Conservation (phyloP, 1,140 invertebrate species). For the Lerema accius region DNA sequence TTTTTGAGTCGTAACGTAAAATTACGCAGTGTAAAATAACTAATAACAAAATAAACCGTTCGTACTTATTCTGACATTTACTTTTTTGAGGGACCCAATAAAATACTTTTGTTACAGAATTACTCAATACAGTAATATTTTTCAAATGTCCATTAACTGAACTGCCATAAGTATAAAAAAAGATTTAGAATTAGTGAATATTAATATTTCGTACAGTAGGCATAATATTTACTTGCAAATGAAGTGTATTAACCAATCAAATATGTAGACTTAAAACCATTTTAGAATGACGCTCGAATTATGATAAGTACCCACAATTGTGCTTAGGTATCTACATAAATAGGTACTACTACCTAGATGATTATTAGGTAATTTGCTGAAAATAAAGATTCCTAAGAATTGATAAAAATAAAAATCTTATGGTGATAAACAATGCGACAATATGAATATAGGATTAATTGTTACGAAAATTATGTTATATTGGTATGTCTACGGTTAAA, state of each 20-base stretch:
- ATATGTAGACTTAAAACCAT: background rate
- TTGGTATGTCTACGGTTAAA: slow-evolving; percentile 18
- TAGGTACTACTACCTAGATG: background rate
- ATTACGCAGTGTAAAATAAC: too few species aligned
- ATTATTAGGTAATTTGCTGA: slow-evolving; percentile 23
- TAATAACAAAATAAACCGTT: too few species aligned
- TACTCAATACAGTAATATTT: background rate
- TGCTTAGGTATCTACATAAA: slow-evolving; percentile 1
- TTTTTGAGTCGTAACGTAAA: background rate
- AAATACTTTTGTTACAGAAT: background rate
- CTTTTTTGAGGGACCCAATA: background rate
- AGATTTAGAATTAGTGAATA: slow-evolving; percentile 6
- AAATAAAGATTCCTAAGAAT: slow-evolving; percentile 38
- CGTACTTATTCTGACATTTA: background rate
- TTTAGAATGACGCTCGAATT: background rate
- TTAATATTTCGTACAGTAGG: slow-evolving; percentile 3
- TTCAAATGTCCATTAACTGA: slow-evolving; percentile 7
- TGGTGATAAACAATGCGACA: slow-evolving; percentile 74
- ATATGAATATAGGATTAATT: slow-evolving; percentile 73
- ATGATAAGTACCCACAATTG: background rate
- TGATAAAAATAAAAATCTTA: slow-evolving; percentile 43
- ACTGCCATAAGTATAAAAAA: slow-evolving; percentile 16
- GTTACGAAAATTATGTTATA: slow-evolving; percentile 40
- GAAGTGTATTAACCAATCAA: background rate
- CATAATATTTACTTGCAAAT: background rate